Evolutionary conservation across 2,888 invertebrate species (phyloP).

Genomic region (Lasioglossum figueresi): DNA sequence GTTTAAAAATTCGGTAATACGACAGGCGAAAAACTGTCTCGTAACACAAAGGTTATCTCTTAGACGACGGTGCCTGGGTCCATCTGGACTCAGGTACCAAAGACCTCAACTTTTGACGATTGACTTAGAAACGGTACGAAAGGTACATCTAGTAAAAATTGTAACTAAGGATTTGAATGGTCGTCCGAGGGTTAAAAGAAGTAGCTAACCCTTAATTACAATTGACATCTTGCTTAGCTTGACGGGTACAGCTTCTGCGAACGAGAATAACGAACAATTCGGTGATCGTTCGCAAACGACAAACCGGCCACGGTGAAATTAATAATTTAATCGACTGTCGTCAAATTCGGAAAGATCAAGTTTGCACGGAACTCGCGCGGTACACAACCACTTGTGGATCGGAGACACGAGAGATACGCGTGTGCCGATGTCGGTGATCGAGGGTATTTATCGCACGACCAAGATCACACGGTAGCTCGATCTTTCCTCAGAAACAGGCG

Average conservation of each 20-base stretch:
- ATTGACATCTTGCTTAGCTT: neutral
- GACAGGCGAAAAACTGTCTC: neutral
- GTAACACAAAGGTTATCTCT: neutral
- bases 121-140: neutral
- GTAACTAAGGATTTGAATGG: neutral
- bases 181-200: neutral
- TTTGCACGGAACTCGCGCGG: slow-evolving; percentile 37
- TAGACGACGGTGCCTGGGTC: neutral
- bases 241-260: neutral
- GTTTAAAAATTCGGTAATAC: neutral
- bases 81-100: neutral
- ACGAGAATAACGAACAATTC: neutral
- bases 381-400: slow-evolving; percentile 81
- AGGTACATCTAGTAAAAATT: neutral
- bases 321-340: neutral
- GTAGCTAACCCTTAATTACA: neutral
- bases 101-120: neutral
- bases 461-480: neutral
- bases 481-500: neutral
- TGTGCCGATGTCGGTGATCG: slow-evolving; percentile 40
- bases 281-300: neutral
- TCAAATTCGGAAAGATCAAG: slow-evolving; percentile 42
- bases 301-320: neutral
- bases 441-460: slow-evolving; percentile 7
- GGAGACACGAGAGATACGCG: slow-evolving; percentile 41